Evolutionary conservation across 1,140 invertebrate species (phyloP).

Genomic region (Eufriesea mexicana): DNA sequence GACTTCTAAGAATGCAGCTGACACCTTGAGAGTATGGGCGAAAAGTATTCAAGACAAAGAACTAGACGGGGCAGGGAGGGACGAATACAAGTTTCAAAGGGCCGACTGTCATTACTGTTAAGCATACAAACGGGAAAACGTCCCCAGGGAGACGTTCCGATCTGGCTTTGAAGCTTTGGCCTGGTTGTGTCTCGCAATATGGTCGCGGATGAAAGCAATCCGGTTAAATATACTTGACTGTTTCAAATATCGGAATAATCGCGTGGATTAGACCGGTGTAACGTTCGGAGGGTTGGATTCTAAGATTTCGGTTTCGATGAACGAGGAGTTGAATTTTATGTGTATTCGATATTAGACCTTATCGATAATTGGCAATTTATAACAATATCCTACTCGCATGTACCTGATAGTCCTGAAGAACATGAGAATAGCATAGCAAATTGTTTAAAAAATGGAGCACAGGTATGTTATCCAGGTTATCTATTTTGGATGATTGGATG

Average conservation of each 20-base stretch:
- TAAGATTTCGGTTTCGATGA: too few species aligned
- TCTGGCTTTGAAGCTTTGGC: not conserved
- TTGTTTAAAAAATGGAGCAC: too few species aligned
- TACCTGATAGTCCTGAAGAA: too few species aligned
- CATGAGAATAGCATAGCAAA: too few species aligned
- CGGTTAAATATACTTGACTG: constrained; percentile 1
- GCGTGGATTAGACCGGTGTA: too few species aligned
- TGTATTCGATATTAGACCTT: too few species aligned
- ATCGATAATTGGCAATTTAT: too few species aligned
- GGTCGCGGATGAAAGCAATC: not conserved
- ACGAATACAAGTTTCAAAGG: constrained; percentile 39
- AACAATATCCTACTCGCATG: too few species aligned
- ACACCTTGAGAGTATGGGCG: constrained; percentile 25
- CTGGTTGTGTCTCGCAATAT: not conserved
- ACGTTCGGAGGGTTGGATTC: not conserved
- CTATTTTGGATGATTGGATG: too few species aligned
- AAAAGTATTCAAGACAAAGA: constrained; percentile 35
- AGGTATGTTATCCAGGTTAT: too few species aligned
- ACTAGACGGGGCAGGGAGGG: not conserved
- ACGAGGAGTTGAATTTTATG: too few species aligned
- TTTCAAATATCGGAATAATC: not conserved
- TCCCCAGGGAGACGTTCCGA: not conserved
- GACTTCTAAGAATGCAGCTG: constrained; percentile 36
- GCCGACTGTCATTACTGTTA: constrained; percentile 45
- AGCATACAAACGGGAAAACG: constrained; percentile 25